Evolutionary conservation across 2,888 invertebrate genomes (phyloP).

Genomic region (Brenthis ino): DNA sequence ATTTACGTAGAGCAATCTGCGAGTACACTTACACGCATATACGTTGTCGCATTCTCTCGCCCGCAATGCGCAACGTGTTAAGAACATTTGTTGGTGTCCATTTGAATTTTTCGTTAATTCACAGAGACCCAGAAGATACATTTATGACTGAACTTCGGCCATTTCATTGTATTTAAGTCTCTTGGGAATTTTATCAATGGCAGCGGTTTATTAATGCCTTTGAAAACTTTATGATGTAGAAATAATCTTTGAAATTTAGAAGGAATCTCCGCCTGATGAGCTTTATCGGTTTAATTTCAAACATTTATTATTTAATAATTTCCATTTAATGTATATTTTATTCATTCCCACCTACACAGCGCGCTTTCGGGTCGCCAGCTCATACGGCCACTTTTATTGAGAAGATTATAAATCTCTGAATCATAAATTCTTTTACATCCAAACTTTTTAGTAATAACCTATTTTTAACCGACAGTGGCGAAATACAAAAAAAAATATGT

Average conservation of each 20-base stretch:
- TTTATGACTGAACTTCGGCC: conserved; percentile 22
- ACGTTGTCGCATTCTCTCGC: conserved; percentile 42
- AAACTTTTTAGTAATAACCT: too few species aligned
- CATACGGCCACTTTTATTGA: too few species aligned
- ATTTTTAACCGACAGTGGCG: too few species aligned
- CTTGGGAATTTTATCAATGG: conserved; percentile 12
- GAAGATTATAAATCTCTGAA: too few species aligned
- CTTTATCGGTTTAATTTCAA: not conserved
- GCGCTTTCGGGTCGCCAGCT: too few species aligned
- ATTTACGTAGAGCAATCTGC: conserved; percentile 28
- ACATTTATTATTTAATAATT: not conserved
- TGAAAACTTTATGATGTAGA: not conserved
- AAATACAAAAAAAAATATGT: too few species aligned
- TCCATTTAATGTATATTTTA: too few species aligned
- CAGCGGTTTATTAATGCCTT: conserved; percentile 3
- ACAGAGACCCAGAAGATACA: conserved; percentile 5
- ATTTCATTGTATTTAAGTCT: conserved; percentile 15
- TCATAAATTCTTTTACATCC: too few species aligned
- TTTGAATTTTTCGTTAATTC: conserved; percentile 29
- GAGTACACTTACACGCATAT: conserved; percentile 30
- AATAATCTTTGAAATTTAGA: not conserved
- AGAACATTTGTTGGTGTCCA: conserved; percentile 28
- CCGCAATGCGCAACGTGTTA: conserved; percentile 60
- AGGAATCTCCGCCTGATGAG: not conserved
- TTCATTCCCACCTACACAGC: too few species aligned